These are phyloP conservation scores for Phymastichus coffea DNA, from an alignment of 1,140 invertebrate genomes.

Conservation along the genomic window DNA sequence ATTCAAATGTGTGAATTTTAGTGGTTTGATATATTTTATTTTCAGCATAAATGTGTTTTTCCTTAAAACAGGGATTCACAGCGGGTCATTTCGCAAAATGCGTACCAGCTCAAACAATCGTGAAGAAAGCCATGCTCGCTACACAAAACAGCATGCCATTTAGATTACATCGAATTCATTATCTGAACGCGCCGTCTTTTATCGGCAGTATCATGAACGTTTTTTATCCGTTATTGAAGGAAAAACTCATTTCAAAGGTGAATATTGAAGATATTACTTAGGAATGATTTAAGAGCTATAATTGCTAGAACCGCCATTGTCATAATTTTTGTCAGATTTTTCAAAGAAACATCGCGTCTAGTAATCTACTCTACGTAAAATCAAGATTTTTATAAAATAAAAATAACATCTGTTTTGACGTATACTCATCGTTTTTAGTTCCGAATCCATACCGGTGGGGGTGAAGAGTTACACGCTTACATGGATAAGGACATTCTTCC, in stretches of 20 bases:
- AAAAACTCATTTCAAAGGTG: constrained; percentile 51
- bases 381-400: too few relatives aligned
- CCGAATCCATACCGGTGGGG: constrained; percentile 40
- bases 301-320: background rate
- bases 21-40: too few relatives aligned
- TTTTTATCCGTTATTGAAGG: constrained; percentile 50
- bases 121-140: constrained; percentile 49
- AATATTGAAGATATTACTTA: too few relatives aligned
- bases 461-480: constrained; percentile 46
- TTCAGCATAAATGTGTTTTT: too few relatives aligned
- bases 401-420: too few relatives aligned
- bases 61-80: constrained; percentile 39
- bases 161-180: constrained; percentile 46
- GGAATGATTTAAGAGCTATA: background rate
- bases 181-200: constrained; percentile 47
- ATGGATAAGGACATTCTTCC: constrained; percentile 55
- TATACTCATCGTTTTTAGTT: constrained; percentile 32
- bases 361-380: too few relatives aligned
- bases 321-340: background rate
- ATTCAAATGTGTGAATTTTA: too few relatives aligned
- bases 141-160: constrained; percentile 54
- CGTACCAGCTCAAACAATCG: constrained; percentile 44
- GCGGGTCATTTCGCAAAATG: constrained; percentile 49
- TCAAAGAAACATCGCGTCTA: too few relatives aligned
- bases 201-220: constrained; percentile 45